A percentile compares a stretch with the other conserved stretches of the same genome.
phyloP scores from a whole-genome alignment of 2,888 invertebrate genomes.

The Psococerastis gibbosa region DNA sequence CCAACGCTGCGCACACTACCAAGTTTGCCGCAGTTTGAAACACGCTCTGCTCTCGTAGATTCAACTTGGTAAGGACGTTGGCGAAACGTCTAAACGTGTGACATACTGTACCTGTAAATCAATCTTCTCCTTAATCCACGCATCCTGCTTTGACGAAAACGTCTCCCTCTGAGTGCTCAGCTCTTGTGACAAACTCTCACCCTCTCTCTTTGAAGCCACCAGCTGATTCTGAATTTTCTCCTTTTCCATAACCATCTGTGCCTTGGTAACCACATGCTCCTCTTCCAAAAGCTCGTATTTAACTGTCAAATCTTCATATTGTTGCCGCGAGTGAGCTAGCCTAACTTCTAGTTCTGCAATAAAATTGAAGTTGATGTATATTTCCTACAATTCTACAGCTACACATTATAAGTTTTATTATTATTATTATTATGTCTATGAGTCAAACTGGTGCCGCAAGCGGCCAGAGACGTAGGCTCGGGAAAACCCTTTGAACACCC shows the following conservation, averaged over 20 bases:
- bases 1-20: no score
- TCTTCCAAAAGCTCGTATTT: constrained; percentile 71
- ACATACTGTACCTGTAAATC: constrained; percentile 38
- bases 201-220: constrained; percentile 38
- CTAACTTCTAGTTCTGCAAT: constrained; percentile 45
- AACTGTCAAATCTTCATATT: constrained; percentile 58
- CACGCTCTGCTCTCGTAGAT: no score
- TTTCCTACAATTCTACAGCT: no score
- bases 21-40: no score
- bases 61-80: no score
- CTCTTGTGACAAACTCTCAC: constrained; percentile 39
- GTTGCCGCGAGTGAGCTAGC: constrained; percentile 44
- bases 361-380: no score
- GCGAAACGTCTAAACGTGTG: not conserved
- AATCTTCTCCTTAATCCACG: constrained; percentile 54
- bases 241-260: constrained; percentile 62
- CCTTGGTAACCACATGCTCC: constrained; percentile 66
- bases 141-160: constrained; percentile 41
- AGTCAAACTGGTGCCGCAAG: no score
- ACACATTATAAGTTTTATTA: no score
- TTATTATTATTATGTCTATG: no score
- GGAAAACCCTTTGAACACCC: no score
- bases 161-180: constrained; percentile 42
- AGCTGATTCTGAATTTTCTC: constrained; percentile 54
- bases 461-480: no score